Conservation (phyloP, 2,888 invertebrate species). For the Drosophila tripunctata region DNA sequence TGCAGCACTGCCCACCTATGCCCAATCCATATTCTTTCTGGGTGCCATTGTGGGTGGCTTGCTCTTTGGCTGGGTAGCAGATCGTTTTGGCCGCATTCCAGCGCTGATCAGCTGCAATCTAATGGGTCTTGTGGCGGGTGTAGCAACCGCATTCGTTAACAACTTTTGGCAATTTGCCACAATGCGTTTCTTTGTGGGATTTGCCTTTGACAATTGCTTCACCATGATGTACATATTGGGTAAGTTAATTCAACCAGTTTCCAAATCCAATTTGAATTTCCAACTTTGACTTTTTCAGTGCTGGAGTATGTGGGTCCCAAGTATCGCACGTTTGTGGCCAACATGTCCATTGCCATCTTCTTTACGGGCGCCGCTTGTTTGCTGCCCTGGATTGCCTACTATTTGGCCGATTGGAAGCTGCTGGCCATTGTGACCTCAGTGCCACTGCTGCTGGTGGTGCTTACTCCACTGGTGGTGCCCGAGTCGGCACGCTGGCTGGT, state of each 20-base stretch:
- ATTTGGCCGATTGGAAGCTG: conserved; percentile 91
- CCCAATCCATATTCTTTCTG: conserved; percentile 94
- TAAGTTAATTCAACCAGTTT: conserved; percentile 84
- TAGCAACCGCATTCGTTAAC: conserved; percentile 89
- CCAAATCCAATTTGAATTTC: conserved; percentile 2
- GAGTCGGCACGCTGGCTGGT: conserved; percentile 96
- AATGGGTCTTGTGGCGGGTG: conserved; percentile 88
- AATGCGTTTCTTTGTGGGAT: conserved; percentile 93
- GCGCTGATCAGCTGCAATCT: conserved; percentile 91
- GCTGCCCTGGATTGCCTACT: conserved; percentile 94
- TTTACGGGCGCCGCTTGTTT: conserved; percentile 92
- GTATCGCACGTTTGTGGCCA: conserved; percentile 95
- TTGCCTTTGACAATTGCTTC: conserved; percentile 95
- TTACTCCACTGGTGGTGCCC: conserved; percentile 91
- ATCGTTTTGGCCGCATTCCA: conserved; percentile 93
- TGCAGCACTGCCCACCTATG: conserved; percentile 90
- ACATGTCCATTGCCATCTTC: conserved; percentile 95
- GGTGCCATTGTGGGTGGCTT: conserved; percentile 94
- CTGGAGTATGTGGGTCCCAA: conserved; percentile 95
- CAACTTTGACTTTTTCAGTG: conserved; percentile 88
- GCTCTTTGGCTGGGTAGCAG: conserved; percentile 94
- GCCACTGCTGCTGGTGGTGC: conserved; percentile 89
- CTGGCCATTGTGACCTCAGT: conserved; percentile 92
- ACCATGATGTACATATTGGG: conserved; percentile 97
- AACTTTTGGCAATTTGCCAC: conserved; percentile 91